Conservation (phyloP, 2,113 vertebrate species). For the Chaenogobius annularis region DNA sequence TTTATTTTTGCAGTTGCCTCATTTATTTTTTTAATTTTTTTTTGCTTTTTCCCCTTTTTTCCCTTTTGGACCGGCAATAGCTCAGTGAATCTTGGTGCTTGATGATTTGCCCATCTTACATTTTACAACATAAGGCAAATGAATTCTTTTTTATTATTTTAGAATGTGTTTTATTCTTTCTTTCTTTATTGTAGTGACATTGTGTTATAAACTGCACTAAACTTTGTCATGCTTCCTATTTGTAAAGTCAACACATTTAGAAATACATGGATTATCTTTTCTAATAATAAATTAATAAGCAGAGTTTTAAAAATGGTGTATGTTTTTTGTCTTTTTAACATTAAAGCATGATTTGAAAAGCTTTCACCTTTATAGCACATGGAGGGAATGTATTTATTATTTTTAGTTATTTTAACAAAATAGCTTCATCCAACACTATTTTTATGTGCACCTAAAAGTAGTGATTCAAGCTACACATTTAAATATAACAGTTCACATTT, state of each 20-base stretch:
- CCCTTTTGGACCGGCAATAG: constrained; percentile 27
- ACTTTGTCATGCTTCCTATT: constrained; percentile 5
- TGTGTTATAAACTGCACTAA: background rate
- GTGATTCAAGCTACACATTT: too few species aligned
- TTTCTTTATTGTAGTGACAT: background rate
- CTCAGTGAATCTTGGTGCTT: constrained; percentile 47
- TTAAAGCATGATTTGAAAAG: background rate
- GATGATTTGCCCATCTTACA: constrained; percentile 23
- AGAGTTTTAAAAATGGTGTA: constrained; percentile 33
- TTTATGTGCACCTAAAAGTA: too few species aligned
- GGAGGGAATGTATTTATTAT: background rate
- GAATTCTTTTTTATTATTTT: background rate
- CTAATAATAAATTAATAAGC: constrained; percentile 56
- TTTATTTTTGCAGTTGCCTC: too few species aligned
- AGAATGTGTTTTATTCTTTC: background rate
- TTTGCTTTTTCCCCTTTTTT: background rate
- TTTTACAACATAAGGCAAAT: background rate
- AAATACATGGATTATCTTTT: constrained; percentile 34
- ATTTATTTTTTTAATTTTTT: background rate
- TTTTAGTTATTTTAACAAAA: background rate
- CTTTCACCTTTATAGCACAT: background rate
- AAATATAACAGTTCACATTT: background rate
- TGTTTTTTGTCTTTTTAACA: background rate
- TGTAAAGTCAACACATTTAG: background rate
- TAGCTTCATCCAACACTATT: too few species aligned